Evolutionary conservation across 2,888 invertebrate genomes (phyloP).

Genomic region (Ophion slaviceki): DNA sequence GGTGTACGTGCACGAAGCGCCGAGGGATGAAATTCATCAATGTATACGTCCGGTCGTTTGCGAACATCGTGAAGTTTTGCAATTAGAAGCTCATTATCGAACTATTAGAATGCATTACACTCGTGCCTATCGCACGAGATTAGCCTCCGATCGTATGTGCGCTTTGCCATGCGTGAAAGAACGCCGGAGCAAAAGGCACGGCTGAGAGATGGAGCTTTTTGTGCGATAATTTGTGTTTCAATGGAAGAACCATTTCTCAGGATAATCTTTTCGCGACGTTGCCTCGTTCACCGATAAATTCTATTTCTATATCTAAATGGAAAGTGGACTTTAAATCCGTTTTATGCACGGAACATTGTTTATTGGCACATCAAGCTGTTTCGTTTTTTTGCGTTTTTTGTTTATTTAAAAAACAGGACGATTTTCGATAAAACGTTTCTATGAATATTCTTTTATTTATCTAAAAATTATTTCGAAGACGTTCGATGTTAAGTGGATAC

Average conservation of each 20-base stretch:
- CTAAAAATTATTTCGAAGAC: too few relatives aligned
- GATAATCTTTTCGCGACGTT: conserved; percentile 27
- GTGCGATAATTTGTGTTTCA: conserved; percentile 34
- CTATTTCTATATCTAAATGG: too few relatives aligned
- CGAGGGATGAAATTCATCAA: conserved; percentile 27
- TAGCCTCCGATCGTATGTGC: conserved; percentile 21
- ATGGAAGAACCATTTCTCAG: conserved; percentile 53
- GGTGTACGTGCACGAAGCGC: neutral
- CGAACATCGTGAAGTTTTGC: conserved; percentile 26
- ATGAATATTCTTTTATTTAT: too few relatives aligned
- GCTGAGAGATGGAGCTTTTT: conserved; percentile 23
- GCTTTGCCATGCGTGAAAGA: conserved; percentile 19
- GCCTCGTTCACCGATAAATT: conserved; percentile 48
- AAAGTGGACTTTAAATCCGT: neutral
- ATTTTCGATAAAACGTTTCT: too few relatives aligned
- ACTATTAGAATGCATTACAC: conserved; percentile 54
- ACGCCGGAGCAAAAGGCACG: conserved; percentile 22
- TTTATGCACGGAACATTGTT: neutral
- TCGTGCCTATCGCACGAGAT: conserved; percentile 31
- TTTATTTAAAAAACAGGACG: too few relatives aligned
- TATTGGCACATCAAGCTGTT: too few relatives aligned
- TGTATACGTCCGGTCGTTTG: neutral
- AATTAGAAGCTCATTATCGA: conserved; percentile 56
- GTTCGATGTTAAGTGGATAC: neutral
- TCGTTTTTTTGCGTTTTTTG: too few relatives aligned